Evolutionary conservation across 2,888 invertebrate species (phyloP).

Genomic region (Urechis unicinctus): DNA sequence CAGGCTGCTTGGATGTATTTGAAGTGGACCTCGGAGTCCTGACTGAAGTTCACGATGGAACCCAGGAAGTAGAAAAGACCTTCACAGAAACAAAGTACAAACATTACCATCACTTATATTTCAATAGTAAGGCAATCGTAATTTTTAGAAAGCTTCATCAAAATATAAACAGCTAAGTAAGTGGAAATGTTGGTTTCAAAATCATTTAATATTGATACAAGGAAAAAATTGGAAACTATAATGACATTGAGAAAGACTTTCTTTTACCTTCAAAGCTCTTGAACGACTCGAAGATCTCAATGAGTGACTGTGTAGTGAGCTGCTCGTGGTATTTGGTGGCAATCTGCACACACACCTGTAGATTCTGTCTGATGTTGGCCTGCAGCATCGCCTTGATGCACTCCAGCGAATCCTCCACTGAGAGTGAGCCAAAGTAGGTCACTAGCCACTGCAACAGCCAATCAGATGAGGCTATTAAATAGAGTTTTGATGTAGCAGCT

Average conservation of each 20-base stretch:
- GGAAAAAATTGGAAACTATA: background rate
- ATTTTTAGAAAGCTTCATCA: too few species aligned
- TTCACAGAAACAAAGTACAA: too few species aligned
- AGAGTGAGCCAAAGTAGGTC: constrained; percentile 93
- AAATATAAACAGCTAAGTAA: too few species aligned
- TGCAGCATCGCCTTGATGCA: constrained; percentile 94
- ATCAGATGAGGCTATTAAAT: too few species aligned
- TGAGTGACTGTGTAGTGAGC: constrained; percentile 87
- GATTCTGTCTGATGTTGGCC: constrained; percentile 79
- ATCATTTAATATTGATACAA: background rate
- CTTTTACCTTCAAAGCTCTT: constrained; percentile 99
- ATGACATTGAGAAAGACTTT: too few species aligned
- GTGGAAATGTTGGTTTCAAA: too few species aligned
- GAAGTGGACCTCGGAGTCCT: constrained; percentile 98
- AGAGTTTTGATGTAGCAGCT: too few species aligned
- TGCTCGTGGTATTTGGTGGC: constrained; percentile 99
- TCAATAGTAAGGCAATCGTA: too few species aligned
- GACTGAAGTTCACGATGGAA: constrained; percentile 99
- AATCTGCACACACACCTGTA: constrained; percentile 85
- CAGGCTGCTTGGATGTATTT: constrained; percentile 99
- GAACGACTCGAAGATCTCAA: constrained; percentile 97
- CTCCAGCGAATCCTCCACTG: constrained; percentile 96
- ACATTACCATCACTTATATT: too few species aligned
- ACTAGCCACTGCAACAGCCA: constrained; percentile 71
- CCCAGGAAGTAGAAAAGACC: constrained; percentile 98